These are phyloP conservation scores for Neotoma lepida DNA, from an alignment of 2,113 vertebrate genomes.

Conservation along the genomic window DNA sequence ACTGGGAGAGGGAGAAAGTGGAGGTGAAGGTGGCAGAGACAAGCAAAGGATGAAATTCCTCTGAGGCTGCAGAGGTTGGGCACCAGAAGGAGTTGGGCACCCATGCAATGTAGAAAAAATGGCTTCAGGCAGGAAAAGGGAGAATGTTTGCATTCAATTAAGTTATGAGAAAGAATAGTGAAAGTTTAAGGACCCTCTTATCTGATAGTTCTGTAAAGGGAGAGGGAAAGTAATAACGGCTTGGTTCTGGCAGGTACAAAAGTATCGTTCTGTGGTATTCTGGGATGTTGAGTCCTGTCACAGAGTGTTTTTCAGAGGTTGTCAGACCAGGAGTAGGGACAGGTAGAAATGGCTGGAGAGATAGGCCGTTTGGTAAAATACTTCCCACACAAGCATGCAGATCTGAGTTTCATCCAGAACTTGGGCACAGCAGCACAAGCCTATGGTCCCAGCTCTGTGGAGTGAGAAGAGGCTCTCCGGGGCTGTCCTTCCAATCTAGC, in stretches of 20 bases:
- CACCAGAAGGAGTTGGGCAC: neutral
- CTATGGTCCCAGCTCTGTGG: neutral
- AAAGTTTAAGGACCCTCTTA: constrained; percentile 39
- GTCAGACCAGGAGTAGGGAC: neutral
- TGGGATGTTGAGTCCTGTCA: neutral
- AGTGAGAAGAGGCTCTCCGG: neutral
- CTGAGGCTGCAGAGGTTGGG: neutral
- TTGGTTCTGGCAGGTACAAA: constrained; percentile 10
- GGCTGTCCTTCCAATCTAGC: neutral
- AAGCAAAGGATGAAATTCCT: neutral
- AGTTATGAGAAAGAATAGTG: neutral
- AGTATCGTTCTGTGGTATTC: constrained; percentile 25
- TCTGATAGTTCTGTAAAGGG: constrained; percentile 3
- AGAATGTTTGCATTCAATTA: constrained; percentile 32
- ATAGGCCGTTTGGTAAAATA: neutral
- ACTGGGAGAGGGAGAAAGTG: neutral
- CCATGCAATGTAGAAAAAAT: neutral
- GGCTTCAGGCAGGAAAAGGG: constrained; percentile 20
- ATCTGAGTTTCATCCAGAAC: neutral
- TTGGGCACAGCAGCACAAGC: too few relatives aligned
- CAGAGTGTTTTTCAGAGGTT: neutral
- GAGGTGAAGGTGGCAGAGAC: neutral
- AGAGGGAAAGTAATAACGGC: neutral
- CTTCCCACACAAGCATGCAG: neutral
- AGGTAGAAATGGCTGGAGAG: neutral